Percentiles rank a stretch among this genome's conserved stretches.
These are phyloP conservation scores for Spheniscus mendiculus DNA, from an alignment of 2,113 vertebrate species.

Conservation along the genomic window DNA sequence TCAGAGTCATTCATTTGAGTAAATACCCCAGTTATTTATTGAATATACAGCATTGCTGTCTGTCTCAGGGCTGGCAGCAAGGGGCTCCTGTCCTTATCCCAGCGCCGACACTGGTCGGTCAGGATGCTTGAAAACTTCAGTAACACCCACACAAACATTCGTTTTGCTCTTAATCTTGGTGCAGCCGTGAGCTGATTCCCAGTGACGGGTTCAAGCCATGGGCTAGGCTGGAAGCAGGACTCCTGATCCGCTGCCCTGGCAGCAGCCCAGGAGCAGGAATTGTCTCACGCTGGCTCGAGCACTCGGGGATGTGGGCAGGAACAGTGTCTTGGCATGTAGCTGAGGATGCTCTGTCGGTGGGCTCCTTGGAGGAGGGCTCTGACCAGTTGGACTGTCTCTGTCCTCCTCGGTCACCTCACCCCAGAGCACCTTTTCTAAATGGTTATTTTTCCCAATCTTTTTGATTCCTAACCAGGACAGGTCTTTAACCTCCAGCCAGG, in stretches of 20 bases:
- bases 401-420: neutral
- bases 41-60: slow-evolving; percentile 8
- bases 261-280: neutral
- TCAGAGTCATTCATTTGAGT: slow-evolving; percentile 45
- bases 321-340: accelerated
- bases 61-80: accelerated
- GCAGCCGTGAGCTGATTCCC: neutral
- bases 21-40: slow-evolving; percentile 51
- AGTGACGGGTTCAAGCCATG: neutral
- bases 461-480: neutral
- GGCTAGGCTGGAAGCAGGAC: neutral
- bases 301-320: neutral
- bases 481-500: neutral
- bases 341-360: neutral
- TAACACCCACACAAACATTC: neutral
- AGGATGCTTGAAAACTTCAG: neutral
- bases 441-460: neutral
- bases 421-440: neutral
- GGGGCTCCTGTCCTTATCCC: neutral
- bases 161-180: neutral
- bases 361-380: neutral
- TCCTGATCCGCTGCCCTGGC: accelerated
- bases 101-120: neutral
- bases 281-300: neutral
- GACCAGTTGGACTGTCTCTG: neutral